Conservation (phyloP, 2,113 vertebrate species). For the Pygoscelis antarcticus region DNA sequence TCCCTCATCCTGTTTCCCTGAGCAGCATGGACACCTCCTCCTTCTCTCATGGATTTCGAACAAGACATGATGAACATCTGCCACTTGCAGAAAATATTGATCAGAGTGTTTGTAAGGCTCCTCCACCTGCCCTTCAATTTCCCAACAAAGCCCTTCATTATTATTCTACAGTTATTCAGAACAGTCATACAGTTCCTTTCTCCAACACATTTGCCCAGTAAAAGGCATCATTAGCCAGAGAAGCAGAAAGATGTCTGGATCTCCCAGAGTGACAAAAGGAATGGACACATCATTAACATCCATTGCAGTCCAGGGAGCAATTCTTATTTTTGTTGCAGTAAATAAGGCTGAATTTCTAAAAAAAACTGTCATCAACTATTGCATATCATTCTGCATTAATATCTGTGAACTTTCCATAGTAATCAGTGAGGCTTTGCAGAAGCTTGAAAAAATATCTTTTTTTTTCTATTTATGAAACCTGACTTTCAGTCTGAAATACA, state of each 20-base stretch:
- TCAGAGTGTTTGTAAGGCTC: neutral
- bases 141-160: neutral
- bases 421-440: neutral
- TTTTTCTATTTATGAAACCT: neutral
- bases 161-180: constrained; percentile 16
- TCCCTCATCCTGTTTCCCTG: neutral
- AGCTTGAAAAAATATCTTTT: neutral
- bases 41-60: neutral
- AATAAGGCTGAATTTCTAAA: constrained; percentile 5
- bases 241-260: neutral
- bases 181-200: neutral
- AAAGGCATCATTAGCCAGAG: neutral
- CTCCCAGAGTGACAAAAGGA: neutral
- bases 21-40: neutral
- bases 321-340: neutral
- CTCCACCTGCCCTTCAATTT: constrained; percentile 21
- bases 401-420: neutral
- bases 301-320: neutral
- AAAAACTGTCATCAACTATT: neutral
- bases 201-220: neutral
- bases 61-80: neutral
- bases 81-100: neutral
- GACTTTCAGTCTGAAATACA: neutral
- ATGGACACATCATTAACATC: neutral
- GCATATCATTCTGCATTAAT: neutral